Evolutionary conservation across 2,113 vertebrate genomes (phyloP), one percentile per base, ranked within the genome.

Genomic region (Centropristis striata): DNA sequence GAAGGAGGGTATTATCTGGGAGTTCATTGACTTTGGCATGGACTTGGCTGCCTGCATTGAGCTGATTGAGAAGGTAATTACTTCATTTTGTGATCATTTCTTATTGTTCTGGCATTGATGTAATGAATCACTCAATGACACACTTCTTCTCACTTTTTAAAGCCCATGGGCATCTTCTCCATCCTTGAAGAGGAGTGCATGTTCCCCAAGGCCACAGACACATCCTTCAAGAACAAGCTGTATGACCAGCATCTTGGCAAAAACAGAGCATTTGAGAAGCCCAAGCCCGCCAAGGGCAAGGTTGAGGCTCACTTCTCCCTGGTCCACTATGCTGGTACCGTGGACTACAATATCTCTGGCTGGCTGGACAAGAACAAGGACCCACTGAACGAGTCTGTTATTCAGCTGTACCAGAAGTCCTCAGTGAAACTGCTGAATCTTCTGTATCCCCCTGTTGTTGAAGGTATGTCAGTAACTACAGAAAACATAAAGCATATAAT

Each of bases 11-110:
- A n/a, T n/a, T n/a, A n/a, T n/a, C n/a, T n/a, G n/a, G n/a, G n/a
- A n/a, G n/a, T n/a, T n/a, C n/a, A n/a, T n/a, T n/a, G n/a, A n/a
- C n/a, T n/a, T n/a, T n/a, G n/a, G n/a, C n/a, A n/a, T n/a, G n/a
- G 96, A 97, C 88, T 78, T 96, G 92, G 95, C 96, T 92, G 96
- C 96, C 80, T 97, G 96, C 92, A 97, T 97, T 91, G 96, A 97
- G 91, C 96, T 97, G 15, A 96, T 96, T 92, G 96, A 97, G 85
- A 97, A 96, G 96, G 96, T 97, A 86, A 71, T 93, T n/a, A 21
- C 47, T 84, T 18, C 0, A 32, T 21, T 49, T 59, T 7, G 9
- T 15, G 2, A 55, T 44, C 42, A 1, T 57, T 10, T 46, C 0
- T 8, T 11, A 23, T 49, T 51, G 14, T 42, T 57, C 8, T 32